Conservation (phyloP, 2,113 vertebrate species). For the Elachura formosa region DNA sequence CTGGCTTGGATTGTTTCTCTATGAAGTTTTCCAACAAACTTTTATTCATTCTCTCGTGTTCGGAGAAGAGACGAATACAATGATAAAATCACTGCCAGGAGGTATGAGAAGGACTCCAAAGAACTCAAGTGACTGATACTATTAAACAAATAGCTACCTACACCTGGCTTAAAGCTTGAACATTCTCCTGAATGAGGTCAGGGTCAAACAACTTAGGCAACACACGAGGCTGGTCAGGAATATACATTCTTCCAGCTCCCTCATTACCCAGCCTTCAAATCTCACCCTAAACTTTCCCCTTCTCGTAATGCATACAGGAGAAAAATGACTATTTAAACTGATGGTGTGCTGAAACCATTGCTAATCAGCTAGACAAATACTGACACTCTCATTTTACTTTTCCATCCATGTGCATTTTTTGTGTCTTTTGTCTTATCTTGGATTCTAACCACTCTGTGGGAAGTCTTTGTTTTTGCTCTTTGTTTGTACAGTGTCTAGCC, state of each 20-base stretch:
- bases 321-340: not conserved
- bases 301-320: not conserved
- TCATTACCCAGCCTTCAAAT: not conserved
- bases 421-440: not conserved
- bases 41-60: not conserved
- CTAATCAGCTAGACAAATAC: not conserved
- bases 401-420: not conserved
- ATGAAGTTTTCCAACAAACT: not conserved
- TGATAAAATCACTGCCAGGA: not conserved
- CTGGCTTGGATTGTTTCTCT: not conserved
- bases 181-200: not conserved
- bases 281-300: not conserved
- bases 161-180: not conserved
- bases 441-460: not conserved
- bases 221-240: not conserved
- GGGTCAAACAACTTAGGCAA: not conserved
- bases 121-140: not conserved
- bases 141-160: not conserved
- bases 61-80: not conserved
- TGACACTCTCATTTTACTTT: not conserved
- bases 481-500: conserved; percentile 53
- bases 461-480: conserved; percentile 23
- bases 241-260: not conserved
- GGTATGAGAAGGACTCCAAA: not conserved
- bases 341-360: not conserved